phyloP scores from a whole-genome alignment of 2,888 invertebrate species.

The Xanthia icteritia region DNA sequence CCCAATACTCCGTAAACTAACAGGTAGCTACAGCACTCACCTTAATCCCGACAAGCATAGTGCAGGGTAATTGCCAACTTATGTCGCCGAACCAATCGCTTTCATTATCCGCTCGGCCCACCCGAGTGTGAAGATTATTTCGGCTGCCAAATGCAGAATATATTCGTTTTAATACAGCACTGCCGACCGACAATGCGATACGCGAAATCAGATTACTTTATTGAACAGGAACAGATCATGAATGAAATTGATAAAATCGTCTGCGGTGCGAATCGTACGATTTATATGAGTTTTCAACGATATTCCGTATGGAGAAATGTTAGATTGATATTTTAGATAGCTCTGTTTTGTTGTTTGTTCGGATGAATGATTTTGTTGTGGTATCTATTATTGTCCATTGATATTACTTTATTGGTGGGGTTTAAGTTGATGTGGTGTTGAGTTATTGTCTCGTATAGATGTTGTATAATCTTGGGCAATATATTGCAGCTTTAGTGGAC shows the following conservation, averaged over 20 bases:
- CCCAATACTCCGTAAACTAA: conserved; percentile 17
- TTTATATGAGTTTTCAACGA: conserved; percentile 72
- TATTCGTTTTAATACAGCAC: conserved; percentile 69
- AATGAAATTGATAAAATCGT: conserved; percentile 87
- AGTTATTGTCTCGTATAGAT: not conserved
- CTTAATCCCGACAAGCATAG: conserved; percentile 77
- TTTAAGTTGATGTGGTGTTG: conserved; percentile 25
- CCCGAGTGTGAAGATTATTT: conserved; percentile 84
- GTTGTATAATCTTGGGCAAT: not conserved
- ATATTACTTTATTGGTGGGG: conserved; percentile 45
- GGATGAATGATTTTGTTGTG: conserved; percentile 30
- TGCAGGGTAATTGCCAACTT: conserved; percentile 85
- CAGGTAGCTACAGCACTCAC: conserved; percentile 63
- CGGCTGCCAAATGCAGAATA: conserved; percentile 83
- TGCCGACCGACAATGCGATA: conserved; percentile 80
- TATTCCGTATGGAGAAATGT: conserved; percentile 56
- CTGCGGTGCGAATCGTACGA: conserved; percentile 80
- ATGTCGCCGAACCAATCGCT: conserved; percentile 83
- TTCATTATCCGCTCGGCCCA: conserved; percentile 81
- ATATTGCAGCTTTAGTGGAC: not conserved
- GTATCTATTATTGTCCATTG: conserved; percentile 31
- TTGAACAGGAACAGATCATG: conserved; percentile 83
- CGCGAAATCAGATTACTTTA: conserved; percentile 86
- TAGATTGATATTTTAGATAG: conserved; percentile 67
- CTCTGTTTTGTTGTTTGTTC: conserved; percentile 41